Evolutionary conservation across 2,888 invertebrate species (phyloP), one percentile per base, ranked within the genome.

Genomic region (Crepidodera aurea): DNA sequence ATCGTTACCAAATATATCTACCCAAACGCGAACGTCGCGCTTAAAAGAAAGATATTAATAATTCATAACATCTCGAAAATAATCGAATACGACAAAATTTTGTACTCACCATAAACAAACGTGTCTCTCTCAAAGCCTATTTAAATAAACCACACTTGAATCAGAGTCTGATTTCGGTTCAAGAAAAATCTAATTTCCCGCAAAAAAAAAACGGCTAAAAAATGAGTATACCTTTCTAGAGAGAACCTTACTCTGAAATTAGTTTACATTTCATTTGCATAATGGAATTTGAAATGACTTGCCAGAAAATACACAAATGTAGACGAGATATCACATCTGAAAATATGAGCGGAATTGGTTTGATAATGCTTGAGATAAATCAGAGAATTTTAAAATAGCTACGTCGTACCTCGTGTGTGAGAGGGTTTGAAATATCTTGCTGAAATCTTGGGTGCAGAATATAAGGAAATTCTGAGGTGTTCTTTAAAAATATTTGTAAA

Each of bases 211-310:
- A 44, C 40, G n/a, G 15, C 1, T 2, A 12, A 40, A 51, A 51
- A 57, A 53, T 40, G 51, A 48, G 29, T 56, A 61, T 27, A 44
- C 40, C 48, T 50, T n/a, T 40, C 29, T 6, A 53, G 48, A 29
- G 25, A n/a, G 13, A 46, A 27, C 25, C 39, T 58, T 37, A 42
- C 16, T 39, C 42, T 25, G 18, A 66, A 68, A 68, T 68, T 68
- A 66, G 63, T 63, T 66, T 59, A 65, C 64, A 61, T 63, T 42
- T 25, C 63, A 66, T 68, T 68, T 66, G 50, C 66, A 68, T 68
- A 68, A 68, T 68, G 66, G 65, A 68, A 66, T 68, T 66, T 65
- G 54, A 56, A 56, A 56, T 60, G 55, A 60, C 56, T 53, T 22
- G 40, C 13, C 16, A 7, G 51, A 61, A 60, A 65, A 62, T 67